Base-by-base conservation (phyloP, 2,113 vertebrate species). In the Noturus placidus region DNA sequence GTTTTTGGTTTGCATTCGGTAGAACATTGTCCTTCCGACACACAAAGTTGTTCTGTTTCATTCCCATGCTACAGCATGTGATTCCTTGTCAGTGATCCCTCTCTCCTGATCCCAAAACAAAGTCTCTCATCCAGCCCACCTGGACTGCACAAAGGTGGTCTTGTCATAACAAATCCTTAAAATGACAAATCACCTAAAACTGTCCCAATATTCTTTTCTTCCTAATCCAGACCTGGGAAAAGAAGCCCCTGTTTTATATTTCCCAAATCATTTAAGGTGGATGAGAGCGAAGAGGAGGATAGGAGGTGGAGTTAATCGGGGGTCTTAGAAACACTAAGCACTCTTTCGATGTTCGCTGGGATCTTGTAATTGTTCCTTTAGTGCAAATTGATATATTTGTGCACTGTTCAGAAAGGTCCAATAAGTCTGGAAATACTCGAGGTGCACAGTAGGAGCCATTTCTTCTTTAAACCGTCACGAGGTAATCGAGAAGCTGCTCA, bases 391-490 rank as follows among this genome's bases (percentile, higher is more conserved):
- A 69, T 89, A 87, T 76, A 46, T 88, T 88, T 89, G 93, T 92
- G 59, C 42, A 80, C 86, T 91, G 89, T 27, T 63, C 74, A 76
- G 50, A 65, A 82, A 88, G 90, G 92, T 88, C 33, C n/a, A 17
- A 5, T 19, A 9, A 14, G 33, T 80, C 42, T 84, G 83, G 91
- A 61, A 91, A 92, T 91, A 87, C 89, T 61, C 90, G 82, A 88
- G 59, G 65, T 33, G 22, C 20, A 78, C 50, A 70, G 80, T 91
- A 89, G 91, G 92, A 91, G 94, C 93, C 92, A 85, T 82, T 94
- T 93, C 94, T 93, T 93, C 91, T 94, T 95, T 96, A 95, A 89
- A 92, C 56, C 90, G 89, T 94, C 93, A 93, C 63, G 61, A 91
- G 92, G 59, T 76, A 91, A 91, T 93, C 90, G 92, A 92, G 93